A percentile compares a stretch with the other conserved stretches of the same genome.
These are phyloP conservation scores for Polyommatus icarus DNA, from an alignment of 2,888 invertebrate species.

Conservation along the genomic window DNA sequence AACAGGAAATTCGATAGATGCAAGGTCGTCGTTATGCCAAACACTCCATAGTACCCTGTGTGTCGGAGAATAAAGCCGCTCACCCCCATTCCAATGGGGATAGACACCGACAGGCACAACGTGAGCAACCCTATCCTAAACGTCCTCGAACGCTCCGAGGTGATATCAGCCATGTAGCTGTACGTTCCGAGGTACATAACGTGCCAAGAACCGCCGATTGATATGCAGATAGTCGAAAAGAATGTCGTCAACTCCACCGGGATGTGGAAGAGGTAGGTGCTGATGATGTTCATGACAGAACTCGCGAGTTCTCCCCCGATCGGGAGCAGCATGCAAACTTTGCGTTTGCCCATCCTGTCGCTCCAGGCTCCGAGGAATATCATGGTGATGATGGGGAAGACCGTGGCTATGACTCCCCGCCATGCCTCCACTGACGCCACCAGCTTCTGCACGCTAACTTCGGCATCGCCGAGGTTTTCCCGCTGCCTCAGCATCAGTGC, in stretches of 20 bases:
- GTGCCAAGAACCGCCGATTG: constrained; percentile 79
- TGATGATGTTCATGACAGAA: constrained; percentile 72
- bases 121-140: constrained; percentile 79
- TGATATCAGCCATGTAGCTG: constrained; percentile 82
- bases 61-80: constrained; percentile 64
- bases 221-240: constrained; percentile 75
- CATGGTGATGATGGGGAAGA: constrained; percentile 76
- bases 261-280: constrained; percentile 78
- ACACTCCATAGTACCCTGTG: constrained; percentile 77
- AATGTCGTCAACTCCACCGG: constrained; percentile 77
- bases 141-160: constrained; percentile 79
- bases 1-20: constrained; percentile 71
- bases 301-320: constrained; percentile 78
- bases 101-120: constrained; percentile 70
- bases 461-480: constrained; percentile 83
- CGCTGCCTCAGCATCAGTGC: constrained; percentile 85
- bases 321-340: constrained; percentile 81
- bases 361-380: constrained; percentile 83
- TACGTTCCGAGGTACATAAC: constrained; percentile 80
- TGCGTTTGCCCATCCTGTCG: constrained; percentile 79
- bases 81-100: constrained; percentile 70
- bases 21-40: constrained; percentile 62
- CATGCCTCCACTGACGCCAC: constrained; percentile 78
- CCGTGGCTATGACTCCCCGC: constrained; percentile 78
- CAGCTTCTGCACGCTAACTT: constrained; percentile 82